These are phyloP conservation scores for Tetragnatha montana DNA, from an alignment of 2,888 invertebrate species.

Conservation along the genomic window DNA sequence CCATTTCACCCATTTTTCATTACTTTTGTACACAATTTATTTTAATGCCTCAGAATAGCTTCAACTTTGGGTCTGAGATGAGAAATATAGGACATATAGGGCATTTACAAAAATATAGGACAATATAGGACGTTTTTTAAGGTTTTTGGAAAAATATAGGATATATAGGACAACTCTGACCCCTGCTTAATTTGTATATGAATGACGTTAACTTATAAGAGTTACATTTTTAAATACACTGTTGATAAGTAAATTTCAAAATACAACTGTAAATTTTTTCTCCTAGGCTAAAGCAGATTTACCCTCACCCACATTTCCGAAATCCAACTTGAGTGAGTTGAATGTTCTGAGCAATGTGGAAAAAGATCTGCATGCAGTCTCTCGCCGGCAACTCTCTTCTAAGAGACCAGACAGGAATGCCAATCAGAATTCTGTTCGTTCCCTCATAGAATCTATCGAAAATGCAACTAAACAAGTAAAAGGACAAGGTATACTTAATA, in stretches of 20 bases:
- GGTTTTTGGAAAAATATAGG: no score
- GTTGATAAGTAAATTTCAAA: constrained; percentile 1
- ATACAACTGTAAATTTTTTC: neutral
- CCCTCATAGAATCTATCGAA: constrained; percentile 93
- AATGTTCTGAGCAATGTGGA: constrained; percentile 55
- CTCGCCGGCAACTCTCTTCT: constrained; percentile 45
- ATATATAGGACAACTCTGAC: no score
- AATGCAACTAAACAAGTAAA: constrained; percentile 80
- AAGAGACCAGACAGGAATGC: constrained; percentile 61
- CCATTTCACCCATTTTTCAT: no score
- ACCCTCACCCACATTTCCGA: constrained; percentile 28
- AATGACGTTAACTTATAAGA: no score
- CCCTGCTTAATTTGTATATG: neutral
- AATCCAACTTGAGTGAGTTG: constrained; percentile 25
- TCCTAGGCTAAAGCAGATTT: constrained; percentile 37
- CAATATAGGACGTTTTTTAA: no score
- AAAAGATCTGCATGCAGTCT: constrained; percentile 54
- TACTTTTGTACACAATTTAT: no score
- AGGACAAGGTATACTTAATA: constrained; percentile 42
- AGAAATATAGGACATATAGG: no score
- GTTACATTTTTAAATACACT: neutral
- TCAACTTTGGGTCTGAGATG: no score
- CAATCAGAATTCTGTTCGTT: constrained; percentile 87
- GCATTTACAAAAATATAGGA: no score
- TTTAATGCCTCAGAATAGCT: no score